Evolutionary conservation across 2,888 invertebrate genomes (phyloP).

Genomic region (Phlogophora meticulosa): DNA sequence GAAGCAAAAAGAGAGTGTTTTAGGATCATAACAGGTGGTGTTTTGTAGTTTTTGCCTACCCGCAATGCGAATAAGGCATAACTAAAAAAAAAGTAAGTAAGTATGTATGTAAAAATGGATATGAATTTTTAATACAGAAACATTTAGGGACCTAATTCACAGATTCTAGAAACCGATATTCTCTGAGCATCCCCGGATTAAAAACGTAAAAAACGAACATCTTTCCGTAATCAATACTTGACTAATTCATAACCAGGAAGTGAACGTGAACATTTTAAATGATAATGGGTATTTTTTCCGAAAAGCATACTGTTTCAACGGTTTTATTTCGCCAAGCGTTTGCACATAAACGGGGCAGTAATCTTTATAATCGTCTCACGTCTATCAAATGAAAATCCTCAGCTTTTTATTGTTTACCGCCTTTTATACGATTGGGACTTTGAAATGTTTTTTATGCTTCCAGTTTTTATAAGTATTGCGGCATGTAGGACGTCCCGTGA

Average conservation of each 20-base stretch:
- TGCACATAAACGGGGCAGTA: conserved; percentile 63
- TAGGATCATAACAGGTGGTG: too few species aligned
- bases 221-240: background rate
- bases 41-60: too few species aligned
- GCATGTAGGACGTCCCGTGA: background rate
- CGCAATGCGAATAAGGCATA: too few species aligned
- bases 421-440: conserved; percentile 64
- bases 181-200: too few species aligned
- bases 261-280: conserved; percentile 32
- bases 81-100: too few species aligned
- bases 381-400: conserved; percentile 74
- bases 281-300: conserved; percentile 8
- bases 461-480: conserved; percentile 32
- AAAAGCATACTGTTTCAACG: conserved; percentile 32
- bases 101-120: too few species aligned
- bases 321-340: conserved; percentile 52
- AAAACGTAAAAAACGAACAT: too few species aligned
- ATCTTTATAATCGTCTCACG: conserved; percentile 78
- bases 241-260: conserved; percentile 11
- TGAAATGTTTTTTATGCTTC: conserved; percentile 55
- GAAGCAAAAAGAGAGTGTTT: too few species aligned
- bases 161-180: too few species aligned
- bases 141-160: too few species aligned
- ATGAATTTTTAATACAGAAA: too few species aligned
- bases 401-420: conserved; percentile 71